Percentiles rank a stretch among this genome's conserved stretches.
phyloP scores from a whole-genome alignment of 1,140 invertebrate genomes.

The Augochlora pura region DNA sequence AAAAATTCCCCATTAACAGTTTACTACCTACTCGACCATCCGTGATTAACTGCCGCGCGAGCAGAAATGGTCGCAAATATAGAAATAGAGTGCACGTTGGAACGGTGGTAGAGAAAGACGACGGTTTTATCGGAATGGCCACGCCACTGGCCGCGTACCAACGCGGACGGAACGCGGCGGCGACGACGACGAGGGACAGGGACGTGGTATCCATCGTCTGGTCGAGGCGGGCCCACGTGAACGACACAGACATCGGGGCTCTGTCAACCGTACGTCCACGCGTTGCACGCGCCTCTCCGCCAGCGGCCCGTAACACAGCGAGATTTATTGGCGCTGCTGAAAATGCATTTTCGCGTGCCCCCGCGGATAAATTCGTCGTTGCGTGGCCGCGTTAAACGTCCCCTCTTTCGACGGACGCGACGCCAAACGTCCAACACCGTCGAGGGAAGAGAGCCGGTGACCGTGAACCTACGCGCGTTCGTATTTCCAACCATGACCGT shows the following conservation, averaged over 20 bases:
- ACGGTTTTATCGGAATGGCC: neutral
- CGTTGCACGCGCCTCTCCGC: neutral
- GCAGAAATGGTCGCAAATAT: too few species aligned
- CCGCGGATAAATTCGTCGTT: conserved; percentile 11
- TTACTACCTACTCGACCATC: too few species aligned
- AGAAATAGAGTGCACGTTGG: too few species aligned
- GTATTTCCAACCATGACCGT: too few species aligned
- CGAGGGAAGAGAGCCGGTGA: too few species aligned
- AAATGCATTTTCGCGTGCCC: conserved; percentile 14
- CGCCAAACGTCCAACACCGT: too few species aligned
- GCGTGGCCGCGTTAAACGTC: conserved; percentile 11
- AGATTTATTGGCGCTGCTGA: conserved; percentile 16
- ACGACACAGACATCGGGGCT: neutral
- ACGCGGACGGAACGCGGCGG: neutral
- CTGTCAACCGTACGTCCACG: conserved; percentile 3
- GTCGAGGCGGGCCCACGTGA: neutral
- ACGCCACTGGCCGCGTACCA: neutral
- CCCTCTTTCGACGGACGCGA: too few species aligned
- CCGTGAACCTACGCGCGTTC: too few species aligned
- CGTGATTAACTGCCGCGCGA: too few species aligned
- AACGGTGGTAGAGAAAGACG: too few species aligned
- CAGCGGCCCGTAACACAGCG: neutral
- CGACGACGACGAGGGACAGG: neutral
- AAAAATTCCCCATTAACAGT: too few species aligned
- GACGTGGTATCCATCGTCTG: neutral